Percentiles rank a stretch among this genome's conserved stretches.
phyloP scores from a whole-genome alignment of 2,888 invertebrate species.

The Xanthia togata region DNA sequence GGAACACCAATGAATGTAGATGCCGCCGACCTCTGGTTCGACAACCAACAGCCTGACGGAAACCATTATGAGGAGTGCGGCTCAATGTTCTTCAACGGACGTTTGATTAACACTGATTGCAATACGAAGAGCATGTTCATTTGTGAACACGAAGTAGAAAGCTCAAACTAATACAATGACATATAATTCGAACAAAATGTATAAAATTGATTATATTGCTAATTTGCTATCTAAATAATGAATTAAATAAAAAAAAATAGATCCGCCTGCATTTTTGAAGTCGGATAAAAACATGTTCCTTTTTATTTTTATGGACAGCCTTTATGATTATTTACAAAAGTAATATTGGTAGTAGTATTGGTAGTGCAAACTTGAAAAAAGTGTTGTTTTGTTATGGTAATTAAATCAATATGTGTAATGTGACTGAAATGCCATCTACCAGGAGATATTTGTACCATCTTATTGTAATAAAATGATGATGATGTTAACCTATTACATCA shows the following conservation, averaged over 20 bases:
- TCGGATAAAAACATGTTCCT: too few relatives aligned
- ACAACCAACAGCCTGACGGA: conserved; percentile 75
- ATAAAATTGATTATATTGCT: not conserved
- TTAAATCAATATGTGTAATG: too few relatives aligned
- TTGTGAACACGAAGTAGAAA: conserved; percentile 77
- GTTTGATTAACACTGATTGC: conserved; percentile 78
- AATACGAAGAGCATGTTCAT: conserved; percentile 76
- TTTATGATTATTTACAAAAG: not conserved
- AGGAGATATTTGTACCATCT: too few relatives aligned
- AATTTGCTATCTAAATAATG: not conserved
- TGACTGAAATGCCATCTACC: too few relatives aligned
- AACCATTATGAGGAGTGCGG: conserved; percentile 59
- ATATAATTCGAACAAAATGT: not conserved
- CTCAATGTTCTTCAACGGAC: conserved; percentile 80
- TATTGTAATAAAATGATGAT: too few relatives aligned
- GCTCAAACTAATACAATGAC: not conserved
- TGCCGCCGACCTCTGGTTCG: conserved; percentile 77
- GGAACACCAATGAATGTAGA: conserved; percentile 42
- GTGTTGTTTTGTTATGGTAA: too few relatives aligned
- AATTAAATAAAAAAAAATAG: not conserved
- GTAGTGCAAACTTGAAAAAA: too few relatives aligned
- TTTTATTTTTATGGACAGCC: not conserved
- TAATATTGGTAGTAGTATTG: too few relatives aligned
- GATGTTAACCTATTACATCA: too few relatives aligned
- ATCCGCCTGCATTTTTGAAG: not conserved